phyloP scores from a whole-genome alignment of 2,113 vertebrate genomes.

The Pterocles gutturalis region DNA sequence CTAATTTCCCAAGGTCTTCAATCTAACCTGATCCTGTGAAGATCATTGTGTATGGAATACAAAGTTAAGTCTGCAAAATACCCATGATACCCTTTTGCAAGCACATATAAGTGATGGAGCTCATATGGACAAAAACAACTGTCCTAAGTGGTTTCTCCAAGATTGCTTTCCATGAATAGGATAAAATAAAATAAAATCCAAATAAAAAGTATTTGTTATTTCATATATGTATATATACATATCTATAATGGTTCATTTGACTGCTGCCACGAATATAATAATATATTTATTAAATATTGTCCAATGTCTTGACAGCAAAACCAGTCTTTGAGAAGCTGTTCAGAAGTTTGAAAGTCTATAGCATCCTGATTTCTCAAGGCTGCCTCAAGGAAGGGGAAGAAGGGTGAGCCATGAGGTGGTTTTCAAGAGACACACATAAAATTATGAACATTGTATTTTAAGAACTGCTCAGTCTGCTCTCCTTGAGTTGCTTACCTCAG shows the following conservation, averaged over 20 bases:
- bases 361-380: background rate
- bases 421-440: background rate
- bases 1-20: background rate
- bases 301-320: background rate
- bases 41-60: background rate
- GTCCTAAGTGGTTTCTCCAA: background rate
- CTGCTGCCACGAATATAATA: background rate
- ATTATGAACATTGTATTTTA: rapidly evolving
- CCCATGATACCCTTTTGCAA: background rate
- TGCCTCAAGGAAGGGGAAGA: background rate
- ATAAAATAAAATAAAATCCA: background rate
- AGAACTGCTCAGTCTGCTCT: rapidly evolving
- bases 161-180: background rate
- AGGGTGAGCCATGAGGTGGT: background rate
- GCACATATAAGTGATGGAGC: background rate
- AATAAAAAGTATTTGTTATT: background rate
- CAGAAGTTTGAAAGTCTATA: background rate
- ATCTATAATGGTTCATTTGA: background rate
- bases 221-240: background rate
- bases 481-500: background rate
- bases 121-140: background rate
- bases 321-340: background rate
- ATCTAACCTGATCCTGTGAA: background rate
- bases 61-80: background rate
- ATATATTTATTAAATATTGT: background rate